Evolutionary conservation across 2,113 vertebrate species (phyloP), one percentile per base, ranked within the genome.

Genomic region (Mirounga angustirostris): DNA sequence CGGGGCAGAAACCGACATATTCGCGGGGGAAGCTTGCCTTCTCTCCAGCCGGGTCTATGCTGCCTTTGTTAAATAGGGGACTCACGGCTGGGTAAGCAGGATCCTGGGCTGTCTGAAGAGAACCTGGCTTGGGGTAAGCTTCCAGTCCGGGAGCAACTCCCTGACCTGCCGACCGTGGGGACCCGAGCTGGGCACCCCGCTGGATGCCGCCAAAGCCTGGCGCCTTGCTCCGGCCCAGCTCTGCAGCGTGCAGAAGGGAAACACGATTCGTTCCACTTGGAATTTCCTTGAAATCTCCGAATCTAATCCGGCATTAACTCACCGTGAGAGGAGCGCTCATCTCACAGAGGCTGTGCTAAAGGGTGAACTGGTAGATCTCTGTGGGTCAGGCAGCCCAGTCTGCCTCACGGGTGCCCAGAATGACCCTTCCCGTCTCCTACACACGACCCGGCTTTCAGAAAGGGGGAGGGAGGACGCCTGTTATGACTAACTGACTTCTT

Each of bases 231-330:
- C 36, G 22, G 65, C 59, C 82, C 36, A 30, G 88, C 71, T 94
- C 76, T 26, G 97, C 80, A 83, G 86, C 56, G 81, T 83, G 78
- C 89, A 8, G 76, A 98, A 97, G 98, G 98, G 98, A 99, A 99
- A 99, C 98, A 94, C 97, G 98, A 99, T 99, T 99, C 99, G 99
- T 99, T 99, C 99, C 99, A 99, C 98, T 98, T 99, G 98, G 98
- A 98, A 98, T 98, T 98, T 98, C 96, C 98, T 98, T 98, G 97
- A 98, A 98, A 98, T 98, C 98, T 98, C 98, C 98, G 95, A 96
- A 98, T 99, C 96, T 99, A 99, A 99, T 99, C 98, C 98, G 96
- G 98, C 98, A 97, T 99, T 99, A 99, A 99, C 99, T 98, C 99
- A 98, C 99, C 98, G 65, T 99, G 99, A 99, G 99, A 99, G 98